Conservation (phyloP, 2,113 vertebrate genomes). For the Talpa occidentalis region DNA sequence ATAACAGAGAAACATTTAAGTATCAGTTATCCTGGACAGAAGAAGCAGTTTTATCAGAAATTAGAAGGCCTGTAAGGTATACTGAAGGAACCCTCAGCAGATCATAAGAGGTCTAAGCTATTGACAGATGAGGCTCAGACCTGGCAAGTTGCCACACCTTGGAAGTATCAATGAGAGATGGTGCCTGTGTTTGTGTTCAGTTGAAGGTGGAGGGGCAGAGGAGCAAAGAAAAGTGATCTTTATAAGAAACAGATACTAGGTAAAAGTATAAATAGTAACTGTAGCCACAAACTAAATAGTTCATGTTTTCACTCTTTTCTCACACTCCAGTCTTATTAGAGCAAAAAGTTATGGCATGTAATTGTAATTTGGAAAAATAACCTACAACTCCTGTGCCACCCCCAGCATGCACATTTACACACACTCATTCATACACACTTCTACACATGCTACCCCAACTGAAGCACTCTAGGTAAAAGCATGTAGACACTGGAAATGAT, state of each 20-base stretch:
- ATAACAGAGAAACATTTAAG: conserved; percentile 19
- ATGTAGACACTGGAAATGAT: neutral
- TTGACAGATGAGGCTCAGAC: neutral
- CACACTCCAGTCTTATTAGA: neutral
- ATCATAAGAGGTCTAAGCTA: neutral
- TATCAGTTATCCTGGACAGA: neutral
- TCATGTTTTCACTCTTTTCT: neutral
- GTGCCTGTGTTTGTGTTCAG: neutral
- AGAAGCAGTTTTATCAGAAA: conserved; percentile 35
- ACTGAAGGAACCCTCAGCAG: neutral
- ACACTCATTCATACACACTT: neutral
- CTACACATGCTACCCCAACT: neutral
- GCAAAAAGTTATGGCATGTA: neutral
- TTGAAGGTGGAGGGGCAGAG: neutral
- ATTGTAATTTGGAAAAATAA: neutral
- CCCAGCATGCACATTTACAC: neutral
- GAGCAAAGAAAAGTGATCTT: neutral
- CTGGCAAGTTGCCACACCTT: neutral
- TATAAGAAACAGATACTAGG: neutral
- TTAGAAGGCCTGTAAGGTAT: neutral
- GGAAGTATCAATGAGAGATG: neutral
- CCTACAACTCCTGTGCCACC: neutral
- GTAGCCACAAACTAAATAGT: neutral
- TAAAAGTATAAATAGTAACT: neutral
- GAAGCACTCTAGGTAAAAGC: neutral